Evolutionary conservation across 2,888 invertebrate genomes (phyloP), one percentile per base, ranked within the genome.

Genomic region (Meiosimyza platycephala): DNA sequence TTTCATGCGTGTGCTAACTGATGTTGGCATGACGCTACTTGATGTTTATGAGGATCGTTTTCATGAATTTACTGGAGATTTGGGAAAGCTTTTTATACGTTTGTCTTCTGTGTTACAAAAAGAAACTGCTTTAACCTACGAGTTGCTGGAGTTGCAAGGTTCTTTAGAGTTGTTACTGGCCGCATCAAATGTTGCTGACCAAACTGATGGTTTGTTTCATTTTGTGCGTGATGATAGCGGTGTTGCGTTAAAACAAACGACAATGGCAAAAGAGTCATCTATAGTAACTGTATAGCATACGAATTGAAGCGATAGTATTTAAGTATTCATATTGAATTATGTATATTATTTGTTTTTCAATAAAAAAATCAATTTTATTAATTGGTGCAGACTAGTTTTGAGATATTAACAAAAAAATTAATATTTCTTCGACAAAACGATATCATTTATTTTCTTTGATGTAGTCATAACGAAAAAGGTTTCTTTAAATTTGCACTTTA

Each of bases 1-100:
- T 76, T 96, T 94, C 85, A 93, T 93, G 74, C 89, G 92, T 73
- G 90, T 93, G 11, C 85, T 97, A 0, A 89, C 94, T 69, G 93
- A 94, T 87, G 93, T 94, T 15, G 89, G 92, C 3, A 92, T 93
- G 86, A 89, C 92, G 22, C 90, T 97, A 74, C 85, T 96, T 75
- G 95, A 95, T 88, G 90, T 93, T 1, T 94, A 92, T 84, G 93
- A 92, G 79, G 90, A 90, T 72, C 89, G 88, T 79, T 85, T 93
- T n/a, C 89, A 90, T 76, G 86, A 89, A 77, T 89, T 92, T 79
- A 90, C 92, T 33, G 90, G 91, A 18, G 89, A 90, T 73, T 88
- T 93, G 55, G 89, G 91, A 60, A 88, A 89, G 75, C 86, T 92
- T 74, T 90, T 95, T 78, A 88, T 89, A 69, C 86, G 89, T 12